phyloP scores from a whole-genome alignment of 2,113 vertebrate species.

The Sinocyclocheilus maitianheensis region DNA sequence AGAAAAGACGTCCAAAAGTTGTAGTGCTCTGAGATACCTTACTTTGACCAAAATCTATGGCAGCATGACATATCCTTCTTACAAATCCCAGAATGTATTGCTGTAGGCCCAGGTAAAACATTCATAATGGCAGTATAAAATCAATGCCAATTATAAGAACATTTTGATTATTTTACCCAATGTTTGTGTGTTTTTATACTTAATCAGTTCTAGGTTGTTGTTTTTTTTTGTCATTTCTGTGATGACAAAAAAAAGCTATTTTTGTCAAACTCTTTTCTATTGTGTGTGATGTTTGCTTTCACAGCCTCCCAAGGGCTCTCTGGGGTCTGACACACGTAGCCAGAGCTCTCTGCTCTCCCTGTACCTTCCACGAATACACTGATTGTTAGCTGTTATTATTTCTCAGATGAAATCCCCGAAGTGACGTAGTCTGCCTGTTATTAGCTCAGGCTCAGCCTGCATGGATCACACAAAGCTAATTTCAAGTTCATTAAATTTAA shows the following conservation, averaged over 20 bases:
- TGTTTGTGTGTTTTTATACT: too few relatives aligned
- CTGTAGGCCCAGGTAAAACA: neutral
- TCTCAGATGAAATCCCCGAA: neutral
- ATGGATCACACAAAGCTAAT: neutral
- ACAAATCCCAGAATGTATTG: neutral
- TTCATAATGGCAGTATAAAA: neutral
- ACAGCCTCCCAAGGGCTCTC: neutral
- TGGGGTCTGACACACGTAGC: neutral
- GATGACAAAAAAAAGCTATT: neutral
- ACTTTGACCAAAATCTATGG: neutral
- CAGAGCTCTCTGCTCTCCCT: neutral
- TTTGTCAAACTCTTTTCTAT: neutral
- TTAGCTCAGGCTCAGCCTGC: neutral
- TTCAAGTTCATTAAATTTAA: neutral
- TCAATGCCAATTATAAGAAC: neutral
- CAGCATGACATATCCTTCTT: neutral
- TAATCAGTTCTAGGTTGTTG: too few relatives aligned
- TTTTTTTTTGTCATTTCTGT: neutral
- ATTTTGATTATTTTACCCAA: too few relatives aligned
- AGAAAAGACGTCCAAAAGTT: too few relatives aligned
- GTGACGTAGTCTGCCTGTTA: neutral
- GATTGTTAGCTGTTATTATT: neutral
- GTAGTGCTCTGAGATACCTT: too few relatives aligned
- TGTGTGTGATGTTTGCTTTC: neutral
- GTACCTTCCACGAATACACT: neutral